Evolutionary conservation across 2,888 invertebrate genomes (phyloP), one percentile per base, ranked within the genome.

Genomic region (Strigamia crassipes): DNA sequence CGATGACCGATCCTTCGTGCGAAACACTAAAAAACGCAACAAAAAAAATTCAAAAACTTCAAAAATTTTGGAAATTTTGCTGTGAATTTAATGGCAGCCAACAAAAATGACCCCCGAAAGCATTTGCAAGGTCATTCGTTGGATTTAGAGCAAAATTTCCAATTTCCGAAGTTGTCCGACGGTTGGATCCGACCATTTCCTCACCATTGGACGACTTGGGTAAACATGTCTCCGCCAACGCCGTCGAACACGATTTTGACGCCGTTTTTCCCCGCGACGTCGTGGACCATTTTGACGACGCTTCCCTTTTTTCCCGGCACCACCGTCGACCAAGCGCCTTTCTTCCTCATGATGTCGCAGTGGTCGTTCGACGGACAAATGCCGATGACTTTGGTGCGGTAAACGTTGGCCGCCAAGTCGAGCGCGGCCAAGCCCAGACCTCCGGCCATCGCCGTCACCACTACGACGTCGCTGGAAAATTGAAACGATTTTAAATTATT

Each of bases 401-500:
- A 93, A 79, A 92, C 90, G 87, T 92, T 92, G 13, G 91, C 90
- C 66, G 92, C 92, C 77, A 93, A 89, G 87, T 93, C 93, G 23
- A 92, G 90, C 66, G 92, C 91, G 82, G 93, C 93, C 77, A 92
- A 86, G 18, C 89, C 89, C 77, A 91, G 87, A 12, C 92, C 91
- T 23, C 92, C 92, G 80, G 91, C 89, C 10, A 92, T 92, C 46
- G 92, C 91, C 73, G 92, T 91, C 51, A 93, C 89, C 13, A 93
- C 86, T n/a, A 93, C 90, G 78, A 89, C 89, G 83, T 91, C 90
- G 78, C 91, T 88, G 84, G n/a, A 15, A 27, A 27, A 27, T 27
- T 27, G 1, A 27, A 27, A 27, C 1, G 27, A 27, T 27, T 27
- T 27, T 27, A 1, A 38, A 38, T 38, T 38, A 38, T 6, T 38